A percentile compares a stretch with the other conserved stretches of the same genome.
Conservation (phyloP, 1,140 invertebrate species). For the Drosophila tani region DNA sequence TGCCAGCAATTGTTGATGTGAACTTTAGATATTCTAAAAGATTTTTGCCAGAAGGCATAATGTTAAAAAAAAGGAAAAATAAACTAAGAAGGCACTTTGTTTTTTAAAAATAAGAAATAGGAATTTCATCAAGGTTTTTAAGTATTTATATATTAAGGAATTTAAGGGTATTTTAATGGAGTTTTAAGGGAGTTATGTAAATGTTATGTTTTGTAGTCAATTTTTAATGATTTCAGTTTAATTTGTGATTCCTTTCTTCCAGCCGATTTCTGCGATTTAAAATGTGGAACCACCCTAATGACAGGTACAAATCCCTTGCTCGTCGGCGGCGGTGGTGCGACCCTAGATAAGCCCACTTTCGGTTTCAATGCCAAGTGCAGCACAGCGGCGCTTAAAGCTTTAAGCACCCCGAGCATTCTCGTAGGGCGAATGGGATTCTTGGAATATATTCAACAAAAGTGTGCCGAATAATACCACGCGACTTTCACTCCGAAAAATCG, state of each 20-base stretch:
- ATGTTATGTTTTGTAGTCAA: too few relatives aligned
- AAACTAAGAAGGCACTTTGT: too few relatives aligned
- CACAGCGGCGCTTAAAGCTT: constrained; percentile 12
- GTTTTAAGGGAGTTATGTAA: background rate
- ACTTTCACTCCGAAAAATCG: constrained; percentile 9
- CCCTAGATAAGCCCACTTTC: constrained; percentile 40
- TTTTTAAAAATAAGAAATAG: background rate
- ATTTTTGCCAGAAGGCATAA: too few relatives aligned
- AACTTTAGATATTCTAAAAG: too few relatives aligned
- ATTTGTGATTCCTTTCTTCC: too few relatives aligned
- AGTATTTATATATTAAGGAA: background rate
- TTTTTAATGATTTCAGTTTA: too few relatives aligned
- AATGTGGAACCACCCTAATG: background rate
- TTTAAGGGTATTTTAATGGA: background rate
- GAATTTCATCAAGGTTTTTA: background rate
- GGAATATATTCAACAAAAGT: background rate
- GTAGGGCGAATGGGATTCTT: background rate
- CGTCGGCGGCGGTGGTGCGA: too few relatives aligned
- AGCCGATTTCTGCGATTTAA: background rate
- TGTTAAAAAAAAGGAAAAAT: too few relatives aligned
- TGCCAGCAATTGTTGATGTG: too few relatives aligned
- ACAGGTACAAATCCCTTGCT: background rate
- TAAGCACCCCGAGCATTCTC: constrained; percentile 23
- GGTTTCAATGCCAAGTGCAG: constrained; percentile 36
- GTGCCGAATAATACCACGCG: background rate